Evolutionary conservation across 2,113 vertebrate genomes (phyloP), one percentile per base, ranked within the genome.

Genomic region (Saguinus imperator): DNA sequence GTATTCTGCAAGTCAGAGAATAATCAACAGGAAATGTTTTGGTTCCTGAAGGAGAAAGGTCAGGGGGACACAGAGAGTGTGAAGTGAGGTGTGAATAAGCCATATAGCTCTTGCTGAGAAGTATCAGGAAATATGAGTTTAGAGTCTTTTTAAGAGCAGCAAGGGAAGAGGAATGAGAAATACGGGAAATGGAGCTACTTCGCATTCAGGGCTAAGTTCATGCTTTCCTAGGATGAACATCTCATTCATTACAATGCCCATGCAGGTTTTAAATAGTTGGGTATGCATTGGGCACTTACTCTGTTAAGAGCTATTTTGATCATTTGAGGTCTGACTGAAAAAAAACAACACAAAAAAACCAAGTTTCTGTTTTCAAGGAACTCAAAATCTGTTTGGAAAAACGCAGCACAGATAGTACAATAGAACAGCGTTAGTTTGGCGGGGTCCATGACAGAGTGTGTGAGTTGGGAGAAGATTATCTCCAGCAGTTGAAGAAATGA

Each of bases 391-490:
- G 35, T 21, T 11, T 37, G 50, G 64, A 94, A n/a, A 89, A 64
- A 52, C 64, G 27, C 45, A 83, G 21, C 13, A 66, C 43, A 94
- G 73, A 9, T 1, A 11, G 5, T 29, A 23, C 4, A 17, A 5
- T 13, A 27, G 37, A 9, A n/a, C 17, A 17, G 40, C 6, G 11
- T 90, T 52, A 55, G 27, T 52, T 57, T 32, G 32, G 64, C 52
- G 48, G 23, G 25, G 0, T 0, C 4, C 16, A 82, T 52, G n/a
- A 81, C n/a, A 13, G 35, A 35, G 6, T 2, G 57, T 0, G 2
- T 52, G 20, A 52, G 18, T 8, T n/a, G 16, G 66, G 32, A 35
- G 29, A 66, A 66, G 43, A n/a, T 5, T 7, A 72, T 35, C 6
- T 10, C 50, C 10, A 8, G 16, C 9, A 17, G 25, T 40, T 29